phyloP scores from a whole-genome alignment of 2,113 vertebrate genomes.

The Notarius quadriscutis region DNA sequence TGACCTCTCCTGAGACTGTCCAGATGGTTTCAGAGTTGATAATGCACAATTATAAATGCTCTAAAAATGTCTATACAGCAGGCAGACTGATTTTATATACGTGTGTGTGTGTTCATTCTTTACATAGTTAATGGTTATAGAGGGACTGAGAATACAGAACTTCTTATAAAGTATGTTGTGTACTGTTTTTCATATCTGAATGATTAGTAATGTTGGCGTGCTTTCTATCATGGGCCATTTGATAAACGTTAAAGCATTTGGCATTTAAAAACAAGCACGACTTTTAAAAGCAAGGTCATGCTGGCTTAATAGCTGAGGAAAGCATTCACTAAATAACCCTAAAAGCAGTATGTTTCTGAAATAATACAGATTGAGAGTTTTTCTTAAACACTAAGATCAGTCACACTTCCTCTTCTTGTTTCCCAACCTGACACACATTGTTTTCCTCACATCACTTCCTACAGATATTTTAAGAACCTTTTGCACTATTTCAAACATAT shows the following conservation, averaged over 20 bases:
- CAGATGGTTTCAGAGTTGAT: conserved; percentile 17
- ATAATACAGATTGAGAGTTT: background rate
- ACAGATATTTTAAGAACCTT: background rate
- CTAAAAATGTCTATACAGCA: conserved; percentile 2
- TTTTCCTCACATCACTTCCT: background rate
- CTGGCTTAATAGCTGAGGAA: background rate
- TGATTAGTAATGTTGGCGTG: background rate
- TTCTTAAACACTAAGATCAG: conserved; percentile 1
- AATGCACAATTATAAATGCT: background rate
- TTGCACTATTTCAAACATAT: background rate
- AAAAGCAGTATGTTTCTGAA: background rate
- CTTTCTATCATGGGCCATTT: background rate
- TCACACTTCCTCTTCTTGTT: background rate
- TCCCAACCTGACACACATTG: background rate
- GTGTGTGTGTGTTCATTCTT: too few relatives aligned
- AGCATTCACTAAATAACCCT: background rate
- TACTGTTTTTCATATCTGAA: background rate
- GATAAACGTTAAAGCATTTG: background rate
- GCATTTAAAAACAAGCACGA: background rate
- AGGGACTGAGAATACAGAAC: background rate
- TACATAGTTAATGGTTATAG: background rate
- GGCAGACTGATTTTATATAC: too few relatives aligned
- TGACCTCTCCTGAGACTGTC: background rate
- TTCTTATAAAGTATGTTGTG: background rate
- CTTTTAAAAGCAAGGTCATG: conserved; percentile 1